These are phyloP conservation scores for Hyposmocoma kahamanoa DNA, from an alignment of 1,140 invertebrate genomes.

Conservation along the genomic window DNA sequence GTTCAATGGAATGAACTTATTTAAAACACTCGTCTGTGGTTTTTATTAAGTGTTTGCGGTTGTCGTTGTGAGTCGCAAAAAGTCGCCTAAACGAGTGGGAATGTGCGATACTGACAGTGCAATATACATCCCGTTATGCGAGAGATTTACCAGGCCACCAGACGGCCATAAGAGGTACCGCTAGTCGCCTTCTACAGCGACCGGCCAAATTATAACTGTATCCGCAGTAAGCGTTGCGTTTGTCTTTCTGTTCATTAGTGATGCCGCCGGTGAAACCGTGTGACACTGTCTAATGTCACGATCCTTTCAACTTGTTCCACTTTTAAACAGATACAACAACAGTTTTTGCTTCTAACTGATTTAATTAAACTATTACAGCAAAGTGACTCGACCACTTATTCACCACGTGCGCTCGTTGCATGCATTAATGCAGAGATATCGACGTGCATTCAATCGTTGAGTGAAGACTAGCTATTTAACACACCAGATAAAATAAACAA, in stretches of 20 bases:
- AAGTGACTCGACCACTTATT: constrained; percentile 1
- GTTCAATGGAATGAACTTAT: too few species aligned
- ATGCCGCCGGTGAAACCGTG: constrained; percentile 13
- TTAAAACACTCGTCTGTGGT: too few species aligned
- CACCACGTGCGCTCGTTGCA: neutral
- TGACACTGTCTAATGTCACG: neutral
- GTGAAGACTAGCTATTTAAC: too few species aligned
- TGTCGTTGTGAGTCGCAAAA: too few species aligned
- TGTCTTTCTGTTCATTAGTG: constrained; percentile 26
- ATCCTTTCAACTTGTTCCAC: neutral
- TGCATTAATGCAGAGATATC: neutral
- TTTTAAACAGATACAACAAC: neutral
- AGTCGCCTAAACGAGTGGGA: too few species aligned
- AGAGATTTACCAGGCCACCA: constrained; percentile 31
- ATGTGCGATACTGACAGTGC: constrained; percentile 13
- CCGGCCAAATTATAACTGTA: constrained; percentile 52
- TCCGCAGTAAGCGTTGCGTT: constrained; percentile 1
- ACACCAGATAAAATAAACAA: too few species aligned
- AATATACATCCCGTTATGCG: constrained; percentile 35
- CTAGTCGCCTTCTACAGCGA: constrained; percentile 38
- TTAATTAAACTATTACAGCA: too few species aligned
- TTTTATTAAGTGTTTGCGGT: too few species aligned
- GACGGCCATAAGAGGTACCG: constrained; percentile 40
- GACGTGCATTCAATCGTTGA: neutral
- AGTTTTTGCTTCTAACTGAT: too few species aligned